Conservation (phyloP, 2,888 invertebrate species). For the Amphipyra berbera region DNA sequence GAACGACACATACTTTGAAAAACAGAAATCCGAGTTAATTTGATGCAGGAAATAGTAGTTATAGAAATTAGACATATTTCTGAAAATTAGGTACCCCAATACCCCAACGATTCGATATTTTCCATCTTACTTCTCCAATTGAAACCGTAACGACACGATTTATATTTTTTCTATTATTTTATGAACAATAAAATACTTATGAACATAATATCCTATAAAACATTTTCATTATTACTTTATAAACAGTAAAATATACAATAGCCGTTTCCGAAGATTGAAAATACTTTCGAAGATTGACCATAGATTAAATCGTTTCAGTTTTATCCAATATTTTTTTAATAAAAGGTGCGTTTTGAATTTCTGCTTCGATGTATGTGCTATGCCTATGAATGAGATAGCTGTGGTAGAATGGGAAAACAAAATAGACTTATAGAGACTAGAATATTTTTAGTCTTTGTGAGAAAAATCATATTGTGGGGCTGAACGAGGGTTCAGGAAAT, state of each 20-base stretch:
- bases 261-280: conserved; percentile 43
- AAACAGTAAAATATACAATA: conserved; percentile 44
- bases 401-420: conserved; percentile 1
- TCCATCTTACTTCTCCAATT: not conserved
- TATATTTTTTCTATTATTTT: conserved; percentile 23
- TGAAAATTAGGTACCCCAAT: not conserved
- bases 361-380: not conserved
- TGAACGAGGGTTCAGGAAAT: not conserved
- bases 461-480: not conserved
- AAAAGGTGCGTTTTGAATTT: conserved; percentile 14
- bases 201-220: conserved; percentile 34
- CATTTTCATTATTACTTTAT: conserved; percentile 42
- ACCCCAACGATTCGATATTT: not conserved
- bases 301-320: conserved; percentile 24
- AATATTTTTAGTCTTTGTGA: not conserved
- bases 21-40: conserved; percentile 22
- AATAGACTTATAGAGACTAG: not conserved
- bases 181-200: conserved; percentile 43
- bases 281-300: conserved; percentile 26
- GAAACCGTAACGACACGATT: not conserved
- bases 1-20: conserved; percentile 66
- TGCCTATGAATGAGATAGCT: conserved; percentile 15
- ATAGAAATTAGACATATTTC: not conserved
- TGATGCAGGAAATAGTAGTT: conserved; percentile 27
- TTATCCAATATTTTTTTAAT: conserved; percentile 21